phyloP scores from a whole-genome alignment of 2,888 invertebrate genomes.

The Ganaspis brasiliensis region DNA sequence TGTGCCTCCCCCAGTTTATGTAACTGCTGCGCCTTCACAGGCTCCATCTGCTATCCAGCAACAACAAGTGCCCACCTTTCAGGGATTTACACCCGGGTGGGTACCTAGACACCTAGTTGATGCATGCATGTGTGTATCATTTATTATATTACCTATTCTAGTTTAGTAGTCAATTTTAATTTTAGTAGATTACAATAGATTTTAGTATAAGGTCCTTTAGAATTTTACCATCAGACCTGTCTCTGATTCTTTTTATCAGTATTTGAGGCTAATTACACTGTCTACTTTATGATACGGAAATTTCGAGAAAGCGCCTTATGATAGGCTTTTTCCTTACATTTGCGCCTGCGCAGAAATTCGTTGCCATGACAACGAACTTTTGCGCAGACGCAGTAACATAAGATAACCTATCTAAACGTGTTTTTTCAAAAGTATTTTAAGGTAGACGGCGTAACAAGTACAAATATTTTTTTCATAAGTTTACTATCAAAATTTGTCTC shows the following conservation, averaged over 20 bases:
- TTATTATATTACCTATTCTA: conserved; percentile 70
- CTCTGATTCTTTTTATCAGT: neutral
- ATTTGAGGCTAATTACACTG: too few relatives aligned
- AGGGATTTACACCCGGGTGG: conserved; percentile 81
- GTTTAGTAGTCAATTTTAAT: conserved; percentile 7
- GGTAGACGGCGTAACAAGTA: too few relatives aligned
- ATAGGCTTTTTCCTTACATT: too few relatives aligned
- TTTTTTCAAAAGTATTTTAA: too few relatives aligned
- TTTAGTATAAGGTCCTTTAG: neutral
- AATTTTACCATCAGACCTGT: neutral
- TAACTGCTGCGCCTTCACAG: conserved; percentile 83
- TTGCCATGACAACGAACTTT: too few relatives aligned
- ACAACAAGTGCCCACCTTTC: conserved; percentile 80
- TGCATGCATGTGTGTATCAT: conserved; percentile 80
- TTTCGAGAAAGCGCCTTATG: too few relatives aligned
- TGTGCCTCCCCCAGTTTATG: conserved; percentile 87
- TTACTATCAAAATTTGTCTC: too few relatives aligned
- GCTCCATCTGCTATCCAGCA: conserved; percentile 78
- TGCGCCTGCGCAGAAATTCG: too few relatives aligned
- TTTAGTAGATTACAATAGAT: conserved; percentile 4
- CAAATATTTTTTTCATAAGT: too few relatives aligned
- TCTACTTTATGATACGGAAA: neutral
- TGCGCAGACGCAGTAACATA: too few relatives aligned
- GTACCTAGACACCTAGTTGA: conserved; percentile 80
- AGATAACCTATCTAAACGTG: too few relatives aligned